These are phyloP conservation scores for Drosophila navojoa DNA, from an alignment of 1,140 invertebrate species.

Conservation along the genomic window DNA sequence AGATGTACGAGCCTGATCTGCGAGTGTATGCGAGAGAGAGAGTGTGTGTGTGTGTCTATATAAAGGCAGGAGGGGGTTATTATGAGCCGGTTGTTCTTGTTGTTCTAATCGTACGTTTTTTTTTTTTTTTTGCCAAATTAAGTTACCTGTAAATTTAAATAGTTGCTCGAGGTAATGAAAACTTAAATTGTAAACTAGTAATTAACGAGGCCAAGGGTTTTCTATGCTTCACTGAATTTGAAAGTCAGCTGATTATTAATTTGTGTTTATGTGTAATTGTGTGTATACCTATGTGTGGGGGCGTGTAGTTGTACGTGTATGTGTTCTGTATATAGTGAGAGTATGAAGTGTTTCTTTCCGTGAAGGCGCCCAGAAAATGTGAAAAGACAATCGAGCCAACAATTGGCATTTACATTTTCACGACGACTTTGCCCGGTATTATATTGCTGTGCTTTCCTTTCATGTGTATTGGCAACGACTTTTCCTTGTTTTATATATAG, in stretches of 20 bases:
- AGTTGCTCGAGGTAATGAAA: constrained; percentile 30
- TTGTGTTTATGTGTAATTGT: neutral
- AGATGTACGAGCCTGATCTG: constrained; percentile 6
- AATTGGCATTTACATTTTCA: constrained; percentile 46
- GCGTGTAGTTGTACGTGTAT: neutral
- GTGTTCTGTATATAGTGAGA: neutral
- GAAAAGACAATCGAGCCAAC: constrained; percentile 51
- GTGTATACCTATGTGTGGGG: neutral
- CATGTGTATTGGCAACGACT: constrained; percentile 17
- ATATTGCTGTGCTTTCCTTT: constrained; percentile 19
- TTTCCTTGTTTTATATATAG: constrained; percentile 15
- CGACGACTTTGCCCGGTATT: constrained; percentile 12
- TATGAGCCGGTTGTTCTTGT: constrained; percentile 13
- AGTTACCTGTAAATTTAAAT: constrained; percentile 42
- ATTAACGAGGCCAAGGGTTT: constrained; percentile 23
- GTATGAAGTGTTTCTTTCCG: constrained; percentile 7
- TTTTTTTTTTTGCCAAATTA: constrained; percentile 7
- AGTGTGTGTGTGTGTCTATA: no score
- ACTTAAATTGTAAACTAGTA: constrained; percentile 24
- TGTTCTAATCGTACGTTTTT: constrained; percentile 10
- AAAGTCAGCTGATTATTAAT: constrained; percentile 10
- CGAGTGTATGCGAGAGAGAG: neutral
- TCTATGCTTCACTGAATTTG: constrained; percentile 19
- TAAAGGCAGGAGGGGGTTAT: no score
- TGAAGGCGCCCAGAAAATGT: constrained; percentile 48